Evolutionary conservation across 2,888 invertebrate species (phyloP).

Genomic region (Linyphia triangularis): DNA sequence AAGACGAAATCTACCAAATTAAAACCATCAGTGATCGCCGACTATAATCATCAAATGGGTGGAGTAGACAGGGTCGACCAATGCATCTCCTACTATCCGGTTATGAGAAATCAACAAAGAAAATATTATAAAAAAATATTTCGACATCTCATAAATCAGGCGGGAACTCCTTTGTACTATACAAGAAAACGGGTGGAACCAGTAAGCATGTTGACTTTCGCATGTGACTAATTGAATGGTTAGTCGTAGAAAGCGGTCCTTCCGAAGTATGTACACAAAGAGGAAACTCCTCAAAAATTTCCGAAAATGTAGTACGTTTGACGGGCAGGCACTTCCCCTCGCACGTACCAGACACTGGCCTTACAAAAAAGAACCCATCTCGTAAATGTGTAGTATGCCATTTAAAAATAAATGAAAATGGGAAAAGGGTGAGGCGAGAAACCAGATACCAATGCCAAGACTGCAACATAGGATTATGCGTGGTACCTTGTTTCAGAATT

Average conservation of each 20-base stretch:
- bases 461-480: background rate
- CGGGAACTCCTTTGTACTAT: background rate
- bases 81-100: conserved; percentile 1
- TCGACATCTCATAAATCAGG: conserved; percentile 33
- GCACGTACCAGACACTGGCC: no score
- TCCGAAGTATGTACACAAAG: no score
- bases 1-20: background rate
- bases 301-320: no score
- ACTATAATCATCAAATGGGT: background rate
- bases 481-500: background rate
- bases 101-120: conserved; percentile 23
- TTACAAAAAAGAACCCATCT: no score
- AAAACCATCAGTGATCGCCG: background rate
- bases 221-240: no score
- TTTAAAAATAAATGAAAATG: background rate
- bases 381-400: background rate
- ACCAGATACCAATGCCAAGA: background rate
- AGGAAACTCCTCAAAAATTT: no score
- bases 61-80: conserved; percentile 23
- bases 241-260: no score
- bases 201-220: no score
- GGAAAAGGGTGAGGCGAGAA: background rate
- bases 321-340: no score
- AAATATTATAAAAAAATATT: conserved; percentile 45
- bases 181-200: no score